Evolutionary conservation across 1,140 invertebrate species (phyloP), one percentile per base, ranked within the genome.

Genomic region (Drosophila gunungcola): DNA sequence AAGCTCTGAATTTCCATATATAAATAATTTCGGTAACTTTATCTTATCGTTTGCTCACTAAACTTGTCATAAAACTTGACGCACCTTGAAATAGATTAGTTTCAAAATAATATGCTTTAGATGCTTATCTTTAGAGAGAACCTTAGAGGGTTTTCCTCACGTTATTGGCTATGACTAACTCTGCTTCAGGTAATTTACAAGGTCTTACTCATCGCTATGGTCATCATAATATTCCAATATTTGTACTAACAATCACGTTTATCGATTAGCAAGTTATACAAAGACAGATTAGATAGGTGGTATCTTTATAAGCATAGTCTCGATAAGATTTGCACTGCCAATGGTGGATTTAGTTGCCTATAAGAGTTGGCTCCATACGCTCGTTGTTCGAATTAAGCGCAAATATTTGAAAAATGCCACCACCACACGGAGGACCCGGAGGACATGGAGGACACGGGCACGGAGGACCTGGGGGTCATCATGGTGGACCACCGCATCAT

Each of bases 371-470:
- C 53, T 10, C 25, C 36, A 27, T 54, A 43, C 34, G 48, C 74
- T 69, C 56, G 62, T 42, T 10, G 21, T n/a, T 46, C 38, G 27
- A n/a, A 41, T n/a, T 12, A 42, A 7, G 29, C 32, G 1, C 16
- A 48, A 57, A 29, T 70, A 70, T 39, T 69, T 16, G 2, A 70
- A 69, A 49, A 68, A 84, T 84, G 80, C 62, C 80, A 48, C 70
- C 80, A 58, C 80, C 80, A 70, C 80, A 83, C 38, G 64, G 69
- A 80, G 68, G 68, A 62, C 65, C 51, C 11, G 78, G 65, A 21
- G 57, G 51, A 12, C 56, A 38, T 10, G 68, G 53, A 62, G 73
- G 29, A 70, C 79, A 78, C 34, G 64, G 68, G 58, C 65, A 42
- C 9, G 78, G 65, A n/a, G 57, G 51, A 12, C 56, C 32, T 10